Percentiles rank a stretch among this genome's conserved stretches.
These are phyloP conservation scores for Pseudomyrmex dendroicus DNA, from an alignment of 1,140 invertebrate genomes.

Conservation along the genomic window DNA sequence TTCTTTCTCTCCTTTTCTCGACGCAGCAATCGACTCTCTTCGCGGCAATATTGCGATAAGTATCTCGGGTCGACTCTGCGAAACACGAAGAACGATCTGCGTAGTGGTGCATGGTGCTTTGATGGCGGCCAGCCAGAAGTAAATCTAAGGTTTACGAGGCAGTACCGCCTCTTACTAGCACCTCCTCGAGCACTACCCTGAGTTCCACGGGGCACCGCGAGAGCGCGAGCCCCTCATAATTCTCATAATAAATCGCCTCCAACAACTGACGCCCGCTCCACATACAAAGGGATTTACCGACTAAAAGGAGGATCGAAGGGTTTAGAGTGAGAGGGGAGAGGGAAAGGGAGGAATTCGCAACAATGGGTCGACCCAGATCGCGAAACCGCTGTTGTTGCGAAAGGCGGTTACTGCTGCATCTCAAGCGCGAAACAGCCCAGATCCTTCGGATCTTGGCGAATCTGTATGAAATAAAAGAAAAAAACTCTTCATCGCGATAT, in stretches of 20 bases:
- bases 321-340: not conserved
- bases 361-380: conserved; percentile 63
- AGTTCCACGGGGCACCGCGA: conserved; percentile 76
- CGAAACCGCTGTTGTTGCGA: conserved; percentile 61
- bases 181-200: conserved; percentile 84
- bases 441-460: not conserved
- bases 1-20: not conserved
- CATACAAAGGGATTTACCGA: conserved; percentile 70
- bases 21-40: conserved; percentile 71
- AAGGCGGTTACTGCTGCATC: conserved; percentile 56
- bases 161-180: conserved; percentile 86
- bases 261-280: conserved; percentile 78
- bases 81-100: conserved; percentile 65
- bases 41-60: conserved; percentile 81
- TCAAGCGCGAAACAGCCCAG: not conserved
- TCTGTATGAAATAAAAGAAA: conserved; percentile 4
- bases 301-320: conserved; percentile 52
- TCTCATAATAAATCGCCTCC: conserved; percentile 84
- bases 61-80: conserved; percentile 80
- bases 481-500: conserved; percentile 7
- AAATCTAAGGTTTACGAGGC: conserved; percentile 86
- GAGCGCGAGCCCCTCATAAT: conserved; percentile 80
- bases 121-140: conserved; percentile 85
- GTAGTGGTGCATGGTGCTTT: conserved; percentile 80
- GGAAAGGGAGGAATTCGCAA: conserved; percentile 25